Conservation (phyloP, 2,113 vertebrate genomes). For the Apistogramma diplotaenia region DNA sequence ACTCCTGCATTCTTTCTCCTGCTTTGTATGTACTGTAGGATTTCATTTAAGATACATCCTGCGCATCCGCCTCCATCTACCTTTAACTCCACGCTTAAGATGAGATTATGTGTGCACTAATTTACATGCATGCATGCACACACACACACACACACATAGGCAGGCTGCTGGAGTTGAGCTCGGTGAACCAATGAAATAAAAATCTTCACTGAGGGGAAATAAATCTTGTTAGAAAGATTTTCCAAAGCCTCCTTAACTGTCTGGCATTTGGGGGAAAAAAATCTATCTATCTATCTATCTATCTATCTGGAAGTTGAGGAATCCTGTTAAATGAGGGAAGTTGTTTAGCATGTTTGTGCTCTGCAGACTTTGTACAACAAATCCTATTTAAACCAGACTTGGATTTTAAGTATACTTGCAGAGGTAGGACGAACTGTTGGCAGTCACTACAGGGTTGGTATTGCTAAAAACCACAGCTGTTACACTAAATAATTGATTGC, state of each 20-base stretch:
- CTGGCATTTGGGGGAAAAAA: constrained; percentile 1
- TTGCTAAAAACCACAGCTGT: constrained; percentile 50
- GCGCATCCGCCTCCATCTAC: background rate
- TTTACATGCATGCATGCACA: background rate
- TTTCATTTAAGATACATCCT: background rate
- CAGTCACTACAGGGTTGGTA: constrained; percentile 5
- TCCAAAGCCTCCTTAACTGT: constrained; percentile 51
- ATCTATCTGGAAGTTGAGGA: too few species aligned
- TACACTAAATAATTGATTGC: constrained; percentile 59
- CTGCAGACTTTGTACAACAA: background rate
- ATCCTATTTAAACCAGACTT: background rate
- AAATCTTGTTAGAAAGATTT: constrained; percentile 61
- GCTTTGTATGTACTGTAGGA: background rate
- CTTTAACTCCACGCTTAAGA: constrained; percentile 27
- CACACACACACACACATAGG: background rate
- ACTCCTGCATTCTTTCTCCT: background rate
- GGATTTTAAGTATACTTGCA: background rate
- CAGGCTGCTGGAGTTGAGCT: constrained; percentile 15
- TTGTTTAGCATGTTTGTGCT: background rate
- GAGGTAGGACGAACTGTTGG: background rate
- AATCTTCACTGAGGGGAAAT: constrained; percentile 41
- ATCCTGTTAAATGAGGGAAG: background rate
- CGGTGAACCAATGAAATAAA: constrained; percentile 29
- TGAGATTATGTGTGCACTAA: constrained; percentile 39
- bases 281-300: too few species aligned